Base-by-base conservation (phyloP, 2,888 invertebrate species). In the Neoaliturus tenellus region DNA sequence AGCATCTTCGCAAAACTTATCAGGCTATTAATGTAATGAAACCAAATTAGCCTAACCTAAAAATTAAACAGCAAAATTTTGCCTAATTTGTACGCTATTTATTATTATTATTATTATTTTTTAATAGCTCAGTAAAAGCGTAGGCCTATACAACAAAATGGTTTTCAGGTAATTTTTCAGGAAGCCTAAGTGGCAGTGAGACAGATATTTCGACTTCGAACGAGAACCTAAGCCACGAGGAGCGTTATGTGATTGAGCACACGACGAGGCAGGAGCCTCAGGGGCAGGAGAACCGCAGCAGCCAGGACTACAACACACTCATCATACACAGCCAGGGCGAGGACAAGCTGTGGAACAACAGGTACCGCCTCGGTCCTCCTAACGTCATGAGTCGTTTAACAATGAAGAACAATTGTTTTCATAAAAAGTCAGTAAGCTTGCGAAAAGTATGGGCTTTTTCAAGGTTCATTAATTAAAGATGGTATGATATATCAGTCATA, bases 161-260 rank as follows among this genome's bases (percentile, higher is more conserved):
- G 3, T 51, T 67, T 67, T 2, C 73, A 82, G 82, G 82, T 31
- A 78, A 82, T 48, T 84, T 84, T 44, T 41, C 84, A 35, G 85
- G 85, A 71, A 96, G 96, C 90, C 92, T 96, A 87, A 96, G 97
- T 87, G 97, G 97, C 48, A 97, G 97, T 90, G 97, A 97, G 91
- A 96, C 97, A 5, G 97, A 97, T 92, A 95, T 97, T 84, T 97
- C 97, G 17, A 97, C 97, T 3, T 97, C 97, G 20, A 97, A 95
- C 88, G 97, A 98, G 91, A 98, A 97, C 91, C 91, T 98, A 86
- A 96, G 96, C 44, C 93, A 95, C 88, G 96, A 97, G 90, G 96
- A 97, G 90, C 93, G 96, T 87, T 96, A 96, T 91, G 96, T 96
- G 69, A 95, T 97, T 85, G 92, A 95, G 86, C 96, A 96, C 89